Conservation (phyloP, 2,888 invertebrate species). For the Rhingia rostrata region DNA sequence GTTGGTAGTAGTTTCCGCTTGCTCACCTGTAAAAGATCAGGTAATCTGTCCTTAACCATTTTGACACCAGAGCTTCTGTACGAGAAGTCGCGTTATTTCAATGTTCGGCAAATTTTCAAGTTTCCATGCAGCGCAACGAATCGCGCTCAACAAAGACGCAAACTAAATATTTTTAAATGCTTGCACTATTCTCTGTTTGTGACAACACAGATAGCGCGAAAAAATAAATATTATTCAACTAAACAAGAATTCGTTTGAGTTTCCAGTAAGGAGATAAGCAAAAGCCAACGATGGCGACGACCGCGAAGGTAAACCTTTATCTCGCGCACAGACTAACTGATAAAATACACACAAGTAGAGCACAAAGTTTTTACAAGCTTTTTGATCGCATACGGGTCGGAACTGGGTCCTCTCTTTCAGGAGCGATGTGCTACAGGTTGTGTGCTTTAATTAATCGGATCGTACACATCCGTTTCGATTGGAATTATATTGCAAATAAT, state of each 20-base stretch:
- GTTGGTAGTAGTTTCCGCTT: constrained; percentile 38
- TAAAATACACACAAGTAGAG: constrained; percentile 36
- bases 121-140: constrained; percentile 25
- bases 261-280: constrained; percentile 61
- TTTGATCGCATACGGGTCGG: constrained; percentile 1
- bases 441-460: constrained; percentile 65
- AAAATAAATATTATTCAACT: constrained; percentile 36
- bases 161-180: constrained; percentile 27
- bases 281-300: constrained; percentile 32
- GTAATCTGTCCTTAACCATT: constrained; percentile 81
- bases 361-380: constrained; percentile 42
- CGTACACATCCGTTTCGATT: constrained; percentile 63
- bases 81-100: background rate
- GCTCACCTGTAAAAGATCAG: constrained; percentile 81
- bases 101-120: background rate
- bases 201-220: constrained; percentile 52
- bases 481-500: constrained; percentile 63
- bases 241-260: constrained; percentile 60
- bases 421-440: background rate
- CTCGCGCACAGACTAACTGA: constrained; percentile 59
- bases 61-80: constrained; percentile 30
- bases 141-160: constrained; percentile 28
- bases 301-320: constrained; percentile 66
- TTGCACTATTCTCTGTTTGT: constrained; percentile 19
- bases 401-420: constrained; percentile 3